A percentile compares a stretch with the other conserved stretches of the same genome.
phyloP scores from a whole-genome alignment of 2,113 vertebrate species.

The Vimba vimba region DNA sequence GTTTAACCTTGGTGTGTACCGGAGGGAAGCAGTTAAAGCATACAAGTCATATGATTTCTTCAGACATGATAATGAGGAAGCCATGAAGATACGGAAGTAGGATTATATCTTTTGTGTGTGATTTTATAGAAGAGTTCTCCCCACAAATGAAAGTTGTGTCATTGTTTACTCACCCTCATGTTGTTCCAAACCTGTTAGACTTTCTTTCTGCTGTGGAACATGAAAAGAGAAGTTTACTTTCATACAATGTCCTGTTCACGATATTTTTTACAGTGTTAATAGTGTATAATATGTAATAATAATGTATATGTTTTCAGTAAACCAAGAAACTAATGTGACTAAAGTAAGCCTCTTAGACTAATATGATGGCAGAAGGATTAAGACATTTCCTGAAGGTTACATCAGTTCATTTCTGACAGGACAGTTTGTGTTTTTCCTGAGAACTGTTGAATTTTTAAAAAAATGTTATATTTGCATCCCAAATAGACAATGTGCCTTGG shows the following conservation, averaged over 20 bases:
- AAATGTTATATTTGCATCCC: constrained; percentile 25
- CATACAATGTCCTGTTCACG: not conserved
- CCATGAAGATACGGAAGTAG: constrained; percentile 97
- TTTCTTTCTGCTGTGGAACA: not conserved
- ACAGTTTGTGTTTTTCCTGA: not conserved
- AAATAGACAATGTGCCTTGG: constrained; percentile 88
- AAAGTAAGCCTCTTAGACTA: not conserved
- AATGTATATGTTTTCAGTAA: not conserved
- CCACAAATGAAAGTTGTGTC: not conserved
- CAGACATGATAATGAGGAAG: constrained; percentile 94
- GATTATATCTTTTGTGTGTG: not conserved
- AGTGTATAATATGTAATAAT: not conserved
- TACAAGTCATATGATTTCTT: constrained; percentile 98
- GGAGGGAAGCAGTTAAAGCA: constrained; percentile 89
- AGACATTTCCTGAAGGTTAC: not conserved
- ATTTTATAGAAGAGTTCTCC: not conserved
- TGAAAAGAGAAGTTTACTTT: not conserved
- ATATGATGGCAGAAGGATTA: not conserved
- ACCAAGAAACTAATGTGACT: not conserved
- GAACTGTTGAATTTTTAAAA: not conserved
- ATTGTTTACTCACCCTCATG: not conserved
- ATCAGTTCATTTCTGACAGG: not conserved
- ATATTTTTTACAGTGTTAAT: not conserved
- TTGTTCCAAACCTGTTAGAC: too few species aligned
- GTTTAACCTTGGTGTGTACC: constrained; percentile 96